Percentiles rank a stretch among this genome's conserved stretches.
Conservation (phyloP, 2,113 vertebrate genomes). For the Perca flavescens region DNA sequence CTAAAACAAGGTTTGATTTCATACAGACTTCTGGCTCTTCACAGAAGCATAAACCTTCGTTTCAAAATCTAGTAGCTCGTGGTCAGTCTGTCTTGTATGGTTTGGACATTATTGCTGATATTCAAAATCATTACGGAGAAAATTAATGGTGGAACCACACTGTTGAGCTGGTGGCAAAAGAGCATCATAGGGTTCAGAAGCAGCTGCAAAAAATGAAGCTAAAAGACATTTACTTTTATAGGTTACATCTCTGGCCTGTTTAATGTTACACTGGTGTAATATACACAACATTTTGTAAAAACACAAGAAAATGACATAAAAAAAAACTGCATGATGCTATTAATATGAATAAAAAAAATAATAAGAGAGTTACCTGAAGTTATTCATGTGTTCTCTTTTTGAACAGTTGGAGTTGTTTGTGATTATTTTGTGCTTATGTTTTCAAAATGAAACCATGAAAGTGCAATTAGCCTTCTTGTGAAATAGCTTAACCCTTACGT, state of each 20-base stretch:
- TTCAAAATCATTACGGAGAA: no score
- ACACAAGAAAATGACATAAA: conserved; percentile 4
- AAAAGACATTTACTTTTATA: conserved; percentile 51
- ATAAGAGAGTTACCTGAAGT: not conserved
- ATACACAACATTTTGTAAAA: conserved; percentile 37
- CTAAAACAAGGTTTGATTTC: no score
- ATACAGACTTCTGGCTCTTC: no score
- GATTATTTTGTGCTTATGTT: conserved; percentile 8
- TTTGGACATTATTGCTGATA: no score
- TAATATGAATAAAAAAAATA: conserved; percentile 14
- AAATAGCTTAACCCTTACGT: not conserved
- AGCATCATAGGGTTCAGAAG: not conserved
- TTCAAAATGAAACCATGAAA: not conserved
- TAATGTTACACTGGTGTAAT: conserved; percentile 17
- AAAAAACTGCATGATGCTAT: conserved; percentile 48
- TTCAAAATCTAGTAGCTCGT: no score
- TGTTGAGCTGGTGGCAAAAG: not conserved
- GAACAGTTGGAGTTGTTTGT: not conserved
- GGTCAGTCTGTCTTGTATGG: no score
- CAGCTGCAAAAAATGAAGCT: not conserved
- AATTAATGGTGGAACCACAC: no score
- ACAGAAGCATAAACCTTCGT: no score
- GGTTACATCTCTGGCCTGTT: conserved; percentile 43
- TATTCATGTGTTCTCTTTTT: conserved; percentile 1
- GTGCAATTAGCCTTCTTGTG: not conserved